Base-by-base conservation (phyloP, 1,140 invertebrate species). In the Aphis craccivora region DNA sequence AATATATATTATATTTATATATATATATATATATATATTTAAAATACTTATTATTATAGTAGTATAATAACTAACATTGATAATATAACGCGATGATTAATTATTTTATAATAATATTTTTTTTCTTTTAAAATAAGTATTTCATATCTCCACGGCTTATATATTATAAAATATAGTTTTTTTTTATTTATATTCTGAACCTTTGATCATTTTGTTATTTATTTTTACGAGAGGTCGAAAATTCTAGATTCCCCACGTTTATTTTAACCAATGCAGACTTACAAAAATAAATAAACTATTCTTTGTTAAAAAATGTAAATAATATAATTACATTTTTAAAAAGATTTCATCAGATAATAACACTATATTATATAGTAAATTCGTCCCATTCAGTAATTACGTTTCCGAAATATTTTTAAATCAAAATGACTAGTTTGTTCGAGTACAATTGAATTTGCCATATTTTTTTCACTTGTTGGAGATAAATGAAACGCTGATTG, bases 401-500 rank as follows among this genome's bases (percentile, higher is more conserved):
- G 81, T 37, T 83, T 35, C 81, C 35, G 37, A 83, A 83, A 83
- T 83, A 37, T 40, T 83, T 83, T 83, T 23, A 37, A 83, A 83
- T 83, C n/a, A 37, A 83, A 83, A 83, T 83, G 81, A 83, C 37
- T 22, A 83, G 35, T 83, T 37, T n/a, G 76, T 37, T 83, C 35
- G 22, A 20, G 35, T 35, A 23, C 40, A 83, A 83, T 83, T 83
- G 35, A 83, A 83, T 83, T 83, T 83, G 3, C 81, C 20, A 23
- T 83, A 37, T 83, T 83, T 83, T 81, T 83, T 83, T 83, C 81
- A 83, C 23, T 83, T 23, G 81, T 83, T 83, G 8, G 20, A 37
- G 22, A 83, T 83, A 37, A 83, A 83, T 35, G n/a, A 83, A 83
- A 83, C 35, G 35, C 81, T 83, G n/a, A 83, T 83, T 83, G 81